Evolutionary conservation across 2,888 invertebrate genomes (phyloP), one percentile per base, ranked within the genome.

Genomic region (Parnassius mnemosyne): DNA sequence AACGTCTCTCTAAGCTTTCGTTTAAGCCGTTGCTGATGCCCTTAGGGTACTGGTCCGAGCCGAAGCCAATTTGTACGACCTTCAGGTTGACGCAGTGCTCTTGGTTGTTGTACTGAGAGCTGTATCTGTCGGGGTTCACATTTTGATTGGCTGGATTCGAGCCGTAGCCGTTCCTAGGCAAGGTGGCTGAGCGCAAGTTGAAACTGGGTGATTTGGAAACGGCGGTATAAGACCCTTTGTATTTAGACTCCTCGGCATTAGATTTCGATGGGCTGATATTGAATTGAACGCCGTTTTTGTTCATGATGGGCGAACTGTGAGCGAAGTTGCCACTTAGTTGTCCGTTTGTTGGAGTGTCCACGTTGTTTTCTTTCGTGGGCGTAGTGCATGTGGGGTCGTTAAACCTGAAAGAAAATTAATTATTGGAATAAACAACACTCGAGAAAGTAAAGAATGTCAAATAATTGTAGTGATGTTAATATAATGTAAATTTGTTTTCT

Each of bases 121-220:
- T 86, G 79, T 93, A 90, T 69, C 92, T 74, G 68, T 92, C 89
- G 2, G 90, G 89, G 67, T 92, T 91, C 1, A 90, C 88, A 61
- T 86, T 88, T 65, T 83, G 89, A 66, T 77, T 86, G 65, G 80
- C 81, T 10, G 82, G 84, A 65, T 78, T 87, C 9, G 87, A 83
- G 0, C 84, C 85, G 69, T 91, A 95, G 43, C 94, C 94, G 71
- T 95, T 95, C 65, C 96, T 92, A 0, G 96, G 96, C 57, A 96
- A 81, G 1, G 96, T 96, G 25, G 95, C 94, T 1, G 96, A 95
- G 50, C 95, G 83, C 49, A 89, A 73, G 61, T 89, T 88, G 72
- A 92, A 89, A 69, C 86, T 92, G 54, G 92, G 92, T 5, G 92
- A 92, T 72, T 92, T 92, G 3, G 87, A 77, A 34, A 89, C 85